Conservation (phyloP, 1,140 invertebrate species). For the Drosophila parvula region DNA sequence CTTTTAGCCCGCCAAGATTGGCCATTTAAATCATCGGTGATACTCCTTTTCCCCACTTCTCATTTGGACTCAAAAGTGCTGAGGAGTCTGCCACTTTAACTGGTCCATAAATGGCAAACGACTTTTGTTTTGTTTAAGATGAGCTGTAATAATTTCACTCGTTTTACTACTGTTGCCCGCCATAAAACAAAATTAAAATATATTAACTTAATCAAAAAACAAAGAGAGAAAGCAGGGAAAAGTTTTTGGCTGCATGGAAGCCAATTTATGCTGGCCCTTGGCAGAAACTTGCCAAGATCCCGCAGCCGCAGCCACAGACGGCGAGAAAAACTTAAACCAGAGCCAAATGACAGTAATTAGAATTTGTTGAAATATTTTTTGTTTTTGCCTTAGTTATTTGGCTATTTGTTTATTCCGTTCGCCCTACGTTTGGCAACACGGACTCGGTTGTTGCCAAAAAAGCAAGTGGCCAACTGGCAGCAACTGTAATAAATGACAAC, state of each 20-base stretch:
- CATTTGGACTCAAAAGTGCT: slow-evolving; percentile 1
- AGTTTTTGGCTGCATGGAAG: slow-evolving; percentile 42
- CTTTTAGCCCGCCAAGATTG: slow-evolving; percentile 2
- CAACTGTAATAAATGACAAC: slow-evolving; percentile 73
- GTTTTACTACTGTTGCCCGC: slow-evolving; percentile 34
- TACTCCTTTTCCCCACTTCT: not conserved
- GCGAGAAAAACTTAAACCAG: slow-evolving; percentile 49
- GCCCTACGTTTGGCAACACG: slow-evolving; percentile 40
- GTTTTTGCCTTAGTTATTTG: slow-evolving; percentile 26
- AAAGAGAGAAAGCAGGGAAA: not conserved
- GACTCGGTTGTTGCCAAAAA: slow-evolving; percentile 58
- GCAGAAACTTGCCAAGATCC: slow-evolving; percentile 48
- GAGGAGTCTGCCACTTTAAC: slow-evolving; percentile 15
- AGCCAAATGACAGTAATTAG: slow-evolving; percentile 80
- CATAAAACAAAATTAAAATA: slow-evolving; percentile 57
- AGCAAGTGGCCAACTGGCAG: slow-evolving; percentile 64
- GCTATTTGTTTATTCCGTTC: slow-evolving; percentile 32
- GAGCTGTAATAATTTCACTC: slow-evolving; percentile 45
- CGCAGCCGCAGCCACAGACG: slow-evolving; percentile 6
- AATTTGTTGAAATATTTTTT: slow-evolving; percentile 64
- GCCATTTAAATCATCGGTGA: slow-evolving; percentile 48
- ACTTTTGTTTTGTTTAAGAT: slow-evolving; percentile 46
- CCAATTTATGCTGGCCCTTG: slow-evolving; percentile 48
- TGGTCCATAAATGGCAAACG: slow-evolving; percentile 34
- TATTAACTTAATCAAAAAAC: slow-evolving; percentile 50